A percentile compares a stretch with the other conserved stretches of the same genome.
These are phyloP conservation scores for Brachyistius frenatus DNA, from an alignment of 2,113 vertebrate genomes.

Conservation along the genomic window DNA sequence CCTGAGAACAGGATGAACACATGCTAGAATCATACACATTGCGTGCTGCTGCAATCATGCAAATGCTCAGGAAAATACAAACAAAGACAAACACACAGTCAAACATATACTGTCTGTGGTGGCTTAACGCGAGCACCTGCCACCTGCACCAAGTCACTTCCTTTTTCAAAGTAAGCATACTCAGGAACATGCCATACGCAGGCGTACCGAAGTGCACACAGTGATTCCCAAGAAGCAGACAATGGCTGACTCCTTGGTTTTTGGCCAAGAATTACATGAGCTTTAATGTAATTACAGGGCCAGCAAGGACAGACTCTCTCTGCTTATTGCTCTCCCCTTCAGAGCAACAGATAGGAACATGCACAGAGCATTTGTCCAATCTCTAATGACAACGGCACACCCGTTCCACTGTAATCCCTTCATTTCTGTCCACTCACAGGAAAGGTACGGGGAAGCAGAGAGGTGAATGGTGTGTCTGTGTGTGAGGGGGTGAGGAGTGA, in stretches of 20 bases:
- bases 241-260: slow-evolving; percentile 39
- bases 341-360: slow-evolving; percentile 64
- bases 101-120: neutral
- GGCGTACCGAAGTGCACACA: neutral
- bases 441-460: slow-evolving; percentile 41
- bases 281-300: slow-evolving; percentile 83
- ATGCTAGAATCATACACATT: slow-evolving; percentile 28
- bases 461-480: slow-evolving; percentile 36
- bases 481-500: neutral
- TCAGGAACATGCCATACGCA: neutral
- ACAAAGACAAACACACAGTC: neutral
- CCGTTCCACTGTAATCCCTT: slow-evolving; percentile 73
- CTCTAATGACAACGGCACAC: slow-evolving; percentile 78
- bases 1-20: slow-evolving; percentile 37
- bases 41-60: neutral
- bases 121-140: neutral
- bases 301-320: slow-evolving; percentile 78
- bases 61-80: neutral
- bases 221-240: slow-evolving; percentile 17
- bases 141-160: neutral
- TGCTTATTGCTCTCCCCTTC: slow-evolving; percentile 75
- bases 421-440: slow-evolving; percentile 66
- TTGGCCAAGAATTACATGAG: slow-evolving; percentile 70
- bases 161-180: neutral
- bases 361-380: slow-evolving; percentile 76